Evolutionary conservation across 2,113 vertebrate genomes (phyloP), one percentile per base, ranked within the genome.

Genomic region (Platysternon megacephalum): DNA sequence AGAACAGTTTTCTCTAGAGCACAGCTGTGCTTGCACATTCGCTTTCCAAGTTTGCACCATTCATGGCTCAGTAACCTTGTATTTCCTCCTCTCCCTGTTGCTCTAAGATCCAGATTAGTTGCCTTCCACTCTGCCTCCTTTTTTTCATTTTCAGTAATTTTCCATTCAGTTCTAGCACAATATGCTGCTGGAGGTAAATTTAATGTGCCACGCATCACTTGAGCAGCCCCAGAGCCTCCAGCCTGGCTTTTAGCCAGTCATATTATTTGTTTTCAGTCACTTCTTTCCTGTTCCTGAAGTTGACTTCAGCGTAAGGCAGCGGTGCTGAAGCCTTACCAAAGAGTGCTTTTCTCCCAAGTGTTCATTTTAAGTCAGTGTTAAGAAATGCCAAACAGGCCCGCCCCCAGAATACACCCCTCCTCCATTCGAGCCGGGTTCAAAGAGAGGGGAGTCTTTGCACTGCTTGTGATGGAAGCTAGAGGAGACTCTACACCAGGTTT

Each of bases 41-140:
- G 5, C 0, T 0, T 2, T 58, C 58, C 16, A 87, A 0, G 0
- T 24, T 42, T 81, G 80, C 44, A 86, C 55, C 10, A 0, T 0
- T 1, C 2, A 49, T 55, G 78, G 28, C 10, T 79, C 53, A 4
- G 24, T 65, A 24, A 5, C 56, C 85, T 91, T 5, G 22, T 14
- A 88, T 52, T 52, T 58, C 10, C 28, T 39, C 22, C 3, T 42
- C 3, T 11, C 9, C 17, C 11, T 7, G 82, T 61, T 11, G 74
- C 19, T 42, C 21, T 49, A 0, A 11, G 24, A 16, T n/a, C 84
- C 9, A 14, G 3, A 2, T 16, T 26, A 6, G 0, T 53, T 82
- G 84, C 72, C 39, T 87, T 16, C 39, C 58, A 5, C 55, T 93
- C 55, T 94, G 16, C 51, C 39, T 4, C 51, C 13, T 11, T 10